Conservation (phyloP, 2,888 invertebrate species). For the Tinea trinotella region DNA sequence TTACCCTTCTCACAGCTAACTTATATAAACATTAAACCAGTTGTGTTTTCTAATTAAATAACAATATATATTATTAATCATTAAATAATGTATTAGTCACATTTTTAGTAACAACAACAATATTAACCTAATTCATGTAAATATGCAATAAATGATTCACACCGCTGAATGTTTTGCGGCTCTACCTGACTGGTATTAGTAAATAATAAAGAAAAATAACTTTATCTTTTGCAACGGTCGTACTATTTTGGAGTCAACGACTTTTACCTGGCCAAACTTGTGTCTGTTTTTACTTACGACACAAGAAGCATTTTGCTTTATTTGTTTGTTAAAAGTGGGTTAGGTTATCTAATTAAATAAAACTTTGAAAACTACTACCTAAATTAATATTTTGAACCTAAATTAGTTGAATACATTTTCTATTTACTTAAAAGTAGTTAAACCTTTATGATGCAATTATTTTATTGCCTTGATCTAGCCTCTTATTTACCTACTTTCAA, state of each 20-base stretch:
- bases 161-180: neutral
- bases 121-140: neutral
- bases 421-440: too few species aligned
- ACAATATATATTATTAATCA: too few species aligned
- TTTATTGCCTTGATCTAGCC: slow-evolving; percentile 4
- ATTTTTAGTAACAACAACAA: neutral
- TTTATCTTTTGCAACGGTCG: slow-evolving; percentile 33
- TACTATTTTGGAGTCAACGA: slow-evolving; percentile 45
- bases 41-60: neutral
- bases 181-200: slow-evolving; percentile 20
- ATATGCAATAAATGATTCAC: slow-evolving; percentile 7
- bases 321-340: slow-evolving; percentile 2
- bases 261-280: slow-evolving; percentile 24
- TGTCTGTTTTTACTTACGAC: slow-evolving; percentile 9
- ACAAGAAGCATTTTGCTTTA: slow-evolving; percentile 1
- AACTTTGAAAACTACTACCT: neutral
- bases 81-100: too few species aligned
- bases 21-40: neutral
- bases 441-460: neutral
- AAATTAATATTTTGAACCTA: neutral
- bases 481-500: slow-evolving; percentile 3
- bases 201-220: slow-evolving; percentile 27
- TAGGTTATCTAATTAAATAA: neutral
- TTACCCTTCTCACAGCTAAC: neutral
- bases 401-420: too few species aligned